Evolutionary conservation across 2,888 invertebrate genomes (phyloP).

Genomic region (Chesias legatella): DNA sequence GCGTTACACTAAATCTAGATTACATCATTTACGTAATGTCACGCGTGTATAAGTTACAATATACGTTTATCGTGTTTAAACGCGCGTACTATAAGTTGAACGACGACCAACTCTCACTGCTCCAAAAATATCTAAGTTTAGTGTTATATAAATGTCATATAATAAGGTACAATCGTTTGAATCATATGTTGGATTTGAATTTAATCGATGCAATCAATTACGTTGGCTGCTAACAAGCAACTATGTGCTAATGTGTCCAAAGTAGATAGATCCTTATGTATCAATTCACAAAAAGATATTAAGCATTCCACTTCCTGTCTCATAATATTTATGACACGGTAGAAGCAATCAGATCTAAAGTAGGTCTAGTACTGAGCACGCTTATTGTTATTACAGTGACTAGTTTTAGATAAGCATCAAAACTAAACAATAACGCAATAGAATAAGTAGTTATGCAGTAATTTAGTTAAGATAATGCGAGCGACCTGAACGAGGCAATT

Average conservation of each 20-base stretch:
- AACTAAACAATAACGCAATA: conserved; percentile 21
- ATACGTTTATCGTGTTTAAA: not conserved
- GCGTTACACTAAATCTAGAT: conserved; percentile 1
- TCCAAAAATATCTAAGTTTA: conserved; percentile 25
- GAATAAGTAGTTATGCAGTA: conserved; percentile 22
- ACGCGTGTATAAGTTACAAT: conserved; percentile 5
- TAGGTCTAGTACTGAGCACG: not conserved
- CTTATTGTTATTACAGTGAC: conserved; percentile 8
- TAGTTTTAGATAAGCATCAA: conserved; percentile 16
- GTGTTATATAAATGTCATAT: conserved; percentile 27
- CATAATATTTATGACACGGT: too few species aligned
- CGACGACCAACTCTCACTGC: conserved; percentile 25
- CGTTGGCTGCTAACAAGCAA: too few species aligned
- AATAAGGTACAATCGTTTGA: too few species aligned
- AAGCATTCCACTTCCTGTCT: too few species aligned
- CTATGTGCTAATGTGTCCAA: too few species aligned
- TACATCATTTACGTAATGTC: conserved; percentile 12
- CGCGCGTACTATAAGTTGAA: conserved; percentile 7
- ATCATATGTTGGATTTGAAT: too few species aligned
- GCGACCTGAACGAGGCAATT: conserved; percentile 34
- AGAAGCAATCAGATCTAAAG: too few species aligned
- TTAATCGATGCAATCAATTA: too few species aligned
- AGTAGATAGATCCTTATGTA: too few species aligned
- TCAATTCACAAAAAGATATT: too few species aligned
- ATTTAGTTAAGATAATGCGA: conserved; percentile 32